Evolutionary conservation across 2,888 invertebrate species (phyloP).

Genomic region (Deilephila porcellus): DNA sequence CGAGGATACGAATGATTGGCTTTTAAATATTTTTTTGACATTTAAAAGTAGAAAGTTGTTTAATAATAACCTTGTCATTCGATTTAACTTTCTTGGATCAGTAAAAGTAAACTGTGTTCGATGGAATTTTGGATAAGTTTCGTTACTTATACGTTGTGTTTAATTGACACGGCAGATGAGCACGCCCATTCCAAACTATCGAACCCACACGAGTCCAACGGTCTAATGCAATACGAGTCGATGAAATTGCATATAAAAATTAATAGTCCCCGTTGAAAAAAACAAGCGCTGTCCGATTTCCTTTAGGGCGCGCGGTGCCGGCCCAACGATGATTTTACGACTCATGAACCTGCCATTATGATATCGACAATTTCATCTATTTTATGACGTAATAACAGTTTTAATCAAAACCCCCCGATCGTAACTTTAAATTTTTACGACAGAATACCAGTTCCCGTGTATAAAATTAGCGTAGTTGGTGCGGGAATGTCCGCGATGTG

Average conservation of each 20-base stretch:
- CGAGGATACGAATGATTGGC: not conserved
- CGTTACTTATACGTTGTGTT: not conserved
- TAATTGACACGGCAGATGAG: not conserved
- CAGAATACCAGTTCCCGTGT: conserved; percentile 27
- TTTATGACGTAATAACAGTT: conserved; percentile 44
- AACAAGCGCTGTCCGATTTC: conserved; percentile 32
- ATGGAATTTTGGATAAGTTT: too few species aligned
- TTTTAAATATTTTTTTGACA: not conserved
- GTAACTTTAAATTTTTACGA: conserved; percentile 50
- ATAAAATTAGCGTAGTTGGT: conserved; percentile 36
- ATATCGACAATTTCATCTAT: conserved; percentile 39
- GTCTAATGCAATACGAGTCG: not conserved
- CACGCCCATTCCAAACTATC: not conserved
- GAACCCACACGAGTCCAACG: not conserved
- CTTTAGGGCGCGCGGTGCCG: conserved; percentile 26
- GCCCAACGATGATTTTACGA: conserved; percentile 35
- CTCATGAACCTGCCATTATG: conserved; percentile 35
- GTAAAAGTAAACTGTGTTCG: too few species aligned
- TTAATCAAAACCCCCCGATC: conserved; percentile 47
- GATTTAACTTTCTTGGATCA: not conserved
- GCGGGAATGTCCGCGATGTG: conserved; percentile 46
- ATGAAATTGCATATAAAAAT: conserved; percentile 15
- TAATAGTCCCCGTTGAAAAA: conserved; percentile 6
- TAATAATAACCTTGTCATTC: not conserved
- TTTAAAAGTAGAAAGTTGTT: conserved; percentile 1